Percentiles rank a stretch among this genome's conserved stretches.
These are phyloP conservation scores for Hydropsyche betteni DNA, from an alignment of 2,888 invertebrate species.

Conservation along the genomic window DNA sequence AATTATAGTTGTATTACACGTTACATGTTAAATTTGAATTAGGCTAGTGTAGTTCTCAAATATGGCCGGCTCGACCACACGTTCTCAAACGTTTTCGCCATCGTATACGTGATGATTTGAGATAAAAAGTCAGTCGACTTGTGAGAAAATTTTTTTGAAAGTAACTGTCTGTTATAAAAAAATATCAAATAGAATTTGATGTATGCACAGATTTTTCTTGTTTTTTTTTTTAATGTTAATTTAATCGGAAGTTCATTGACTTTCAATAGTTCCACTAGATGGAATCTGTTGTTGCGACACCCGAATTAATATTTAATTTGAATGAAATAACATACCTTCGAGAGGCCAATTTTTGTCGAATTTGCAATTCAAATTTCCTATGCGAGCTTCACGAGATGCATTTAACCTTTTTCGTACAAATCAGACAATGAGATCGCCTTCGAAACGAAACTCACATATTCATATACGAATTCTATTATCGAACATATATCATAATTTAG, in stretches of 20 bases:
- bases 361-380: slow-evolving; percentile 45
- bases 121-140: slow-evolving; percentile 8
- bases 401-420: slow-evolving; percentile 24
- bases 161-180: background rate
- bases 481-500: background rate
- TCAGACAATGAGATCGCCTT: slow-evolving; percentile 23
- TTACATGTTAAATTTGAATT: slow-evolving; percentile 33
- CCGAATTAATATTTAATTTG: slow-evolving; percentile 27
- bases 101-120: slow-evolving; percentile 19
- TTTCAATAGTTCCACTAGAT: slow-evolving; percentile 28
- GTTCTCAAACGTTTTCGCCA: slow-evolving; percentile 27
- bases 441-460: background rate
- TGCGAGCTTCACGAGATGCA: slow-evolving; percentile 38
- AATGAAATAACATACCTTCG: slow-evolving; percentile 36
- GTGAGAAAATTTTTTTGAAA: background rate
- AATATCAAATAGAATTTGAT: background rate
- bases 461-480: no score
- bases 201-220: background rate
- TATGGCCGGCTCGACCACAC: slow-evolving; percentile 11
- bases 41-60: slow-evolving; percentile 22
- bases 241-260: slow-evolving; percentile 43
- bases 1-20: slow-evolving; percentile 35
- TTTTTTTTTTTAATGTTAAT: background rate
- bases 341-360: slow-evolving; percentile 35
- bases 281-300: slow-evolving; percentile 41